Base-by-base conservation (phyloP, 37 sponge, comb jelly and placozoan species). In the Haliclona indistincta region DNA sequence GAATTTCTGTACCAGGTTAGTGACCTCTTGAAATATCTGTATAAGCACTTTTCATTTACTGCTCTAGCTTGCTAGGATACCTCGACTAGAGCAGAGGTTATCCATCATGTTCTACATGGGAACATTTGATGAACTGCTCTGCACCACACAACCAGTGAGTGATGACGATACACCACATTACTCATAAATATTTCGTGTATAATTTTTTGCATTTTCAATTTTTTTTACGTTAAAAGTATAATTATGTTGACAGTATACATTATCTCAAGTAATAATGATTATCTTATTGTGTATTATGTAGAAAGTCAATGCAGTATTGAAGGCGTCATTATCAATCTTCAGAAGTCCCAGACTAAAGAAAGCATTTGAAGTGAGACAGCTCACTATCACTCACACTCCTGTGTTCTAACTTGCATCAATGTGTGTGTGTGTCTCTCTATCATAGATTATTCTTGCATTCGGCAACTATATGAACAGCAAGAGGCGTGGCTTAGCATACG, bases 401-500 rank as follows among this genome's bases (percentile, higher is more conserved):
- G 22, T 1, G 38, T 38, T 0, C 40, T 6, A 1, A 34, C 43
- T 17, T 29, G 4, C 37, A 30, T 36, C 22, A n/a, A 4, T 10
- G 7, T 35, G 29, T 34, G 37, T 64, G n/a, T 32, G 15, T 47
- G 51, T 47, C 10, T 15, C 13, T 47, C 1, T n/a, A n/a, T n/a
- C 36, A 19, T 49, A 90, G 91, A 75, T 93, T 43, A 88, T 93
- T 37, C 75, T 93, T 32, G 94, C 94, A 38, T 93, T 93, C 73
- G 94, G 94, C 2, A 93, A 93, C 78, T 93, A 93, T 83, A 93
- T 93, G 94, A 93, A 93, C 76, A 89, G 94, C 64, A 84, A 83
- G 38, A 40, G 85, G 23, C 80, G 89, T 61, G 94, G 94, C 65
- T 70, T 81, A 49, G 86, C 62, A 17, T 52, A 80, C 72, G 94